Evolutionary conservation across 1,140 invertebrate genomes (phyloP), one percentile per base, ranked within the genome.

Genomic region (Charaxes varanes): DNA sequence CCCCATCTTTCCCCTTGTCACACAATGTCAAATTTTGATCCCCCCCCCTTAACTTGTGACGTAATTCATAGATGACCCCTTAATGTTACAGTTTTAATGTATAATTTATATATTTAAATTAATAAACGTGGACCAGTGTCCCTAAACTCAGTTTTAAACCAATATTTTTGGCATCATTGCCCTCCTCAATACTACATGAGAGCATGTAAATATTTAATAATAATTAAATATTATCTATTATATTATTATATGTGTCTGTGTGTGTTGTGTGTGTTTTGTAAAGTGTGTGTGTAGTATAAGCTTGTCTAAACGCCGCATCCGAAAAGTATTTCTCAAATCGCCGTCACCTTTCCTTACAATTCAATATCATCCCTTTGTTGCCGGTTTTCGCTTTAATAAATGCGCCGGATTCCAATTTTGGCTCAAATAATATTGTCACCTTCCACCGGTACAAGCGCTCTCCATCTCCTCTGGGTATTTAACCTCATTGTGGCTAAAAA

Each of bases 351-450:
- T 64, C 64, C 73, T 78, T 71, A 77, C 77, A 77, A 78, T 81
- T 81, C 73, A 81, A 81, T 81, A 81, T 81, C 47, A 76, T 70
- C 70, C 77, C 68, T 81, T 81, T 81, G 77, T 81, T 77, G 74
- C 58, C 66, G 70, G 72, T 78, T 77, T 77, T 77, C 67, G 63
- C 72, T 81, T 78, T 81, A 81, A 79, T 81, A 81, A 81, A 78
- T 77, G 77, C 73, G 61, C 53, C 41, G 49, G 60, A 53, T 59
- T 67, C 61, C 73, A 74, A 79, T 71, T 78, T 68, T 58, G 57
- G 52, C 43, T 67, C 61, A 36, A 77, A 81, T 81, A 81, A 77
- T 74, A 73, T 74, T 81, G 77, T 79, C 77, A 79, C 72, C 68
- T 72, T 57, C 40, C 53, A 38, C 46, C 19, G 41, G 18, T 34